These are phyloP conservation scores for Zygaena filipendulae DNA, from an alignment of 2,888 invertebrate genomes.

Conservation along the genomic window DNA sequence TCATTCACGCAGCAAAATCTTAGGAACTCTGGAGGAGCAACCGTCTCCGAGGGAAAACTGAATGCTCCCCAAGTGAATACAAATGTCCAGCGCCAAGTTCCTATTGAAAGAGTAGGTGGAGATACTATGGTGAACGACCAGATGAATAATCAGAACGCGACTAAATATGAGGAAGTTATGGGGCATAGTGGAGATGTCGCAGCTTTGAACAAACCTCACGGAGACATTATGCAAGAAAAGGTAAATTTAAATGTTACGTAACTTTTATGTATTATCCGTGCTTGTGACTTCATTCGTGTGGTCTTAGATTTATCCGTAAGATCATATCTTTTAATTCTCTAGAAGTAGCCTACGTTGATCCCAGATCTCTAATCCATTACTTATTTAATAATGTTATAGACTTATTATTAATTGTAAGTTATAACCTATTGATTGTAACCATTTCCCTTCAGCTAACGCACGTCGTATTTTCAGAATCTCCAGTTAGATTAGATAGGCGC, in stretches of 20 bases:
- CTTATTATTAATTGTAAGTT: no score
- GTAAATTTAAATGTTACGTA: conserved; percentile 20
- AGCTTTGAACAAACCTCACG: conserved; percentile 21
- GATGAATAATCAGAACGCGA: conserved; percentile 14
- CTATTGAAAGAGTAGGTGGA: conserved; percentile 41
- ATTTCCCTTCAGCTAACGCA: no score
- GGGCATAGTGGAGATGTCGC: conserved; percentile 35
- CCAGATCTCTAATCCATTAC: no score
- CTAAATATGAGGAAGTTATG: conserved; percentile 20
- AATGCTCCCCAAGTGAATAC: conserved; percentile 20
- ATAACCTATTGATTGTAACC: no score
- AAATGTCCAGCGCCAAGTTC: conserved; percentile 19
- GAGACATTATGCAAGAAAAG: conserved; percentile 17
- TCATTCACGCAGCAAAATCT: conserved; percentile 44
- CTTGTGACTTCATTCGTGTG: no score
- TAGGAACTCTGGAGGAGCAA: conserved; percentile 22
- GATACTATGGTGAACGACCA: conserved; percentile 33
- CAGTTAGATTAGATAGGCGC: no score
- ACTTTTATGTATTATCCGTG: no score
- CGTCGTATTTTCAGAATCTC: no score
- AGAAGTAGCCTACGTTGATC: no score
- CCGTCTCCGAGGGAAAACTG: conserved; percentile 37
- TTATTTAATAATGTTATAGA: no score
- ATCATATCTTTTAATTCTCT: no score
- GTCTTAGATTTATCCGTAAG: no score